Evolutionary conservation across 1,140 invertebrate species (phyloP), one percentile per base, ranked within the genome.

Genomic region (Papilio machaon): DNA sequence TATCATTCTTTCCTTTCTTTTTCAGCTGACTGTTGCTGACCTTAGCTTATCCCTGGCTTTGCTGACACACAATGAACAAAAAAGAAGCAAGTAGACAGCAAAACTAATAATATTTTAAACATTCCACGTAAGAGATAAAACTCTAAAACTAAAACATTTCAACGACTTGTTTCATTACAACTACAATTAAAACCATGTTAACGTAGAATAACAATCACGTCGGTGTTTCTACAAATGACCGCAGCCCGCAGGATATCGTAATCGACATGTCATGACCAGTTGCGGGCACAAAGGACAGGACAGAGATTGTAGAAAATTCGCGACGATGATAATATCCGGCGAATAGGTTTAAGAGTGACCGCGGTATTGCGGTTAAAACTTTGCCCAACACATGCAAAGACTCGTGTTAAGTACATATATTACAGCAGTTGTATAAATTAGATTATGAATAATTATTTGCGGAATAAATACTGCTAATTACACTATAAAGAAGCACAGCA

Each of bases 221-320:
- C 3, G 9, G 46, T 43, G 82, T 86, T 82, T 84, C 84, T 84
- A 60, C 75, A 60, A 82, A 85, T 80, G 77, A 82, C 80, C 60
- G 80, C 82, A 82, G 77, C 83, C 84, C 82, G 77, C 87, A 91
- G 89, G 89, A 91, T 91, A 93, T 89, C 89, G 87, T 92, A 94
- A 94, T 92, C 90, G 91, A 94, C 90, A 90, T 94, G 91, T 94
- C 92, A 93, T 85, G 89, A 86, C 88, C 92, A 93, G 90, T 89
- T 82, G 87, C 82, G 89, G 86, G 77, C 82, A 92, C 88, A 92
- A 94, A 90, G 92, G 88, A 88, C 86, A 90, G 92, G 88, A 88
- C 86, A 86, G 90, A 92, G 88, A 93, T 93, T 94, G 91, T 92
- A 91, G 90, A 93, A 91, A 94, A 93, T 91, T 91, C 88, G 83